Percentiles rank a stretch among this genome's conserved stretches.
phyloP scores from a whole-genome alignment of 2,113 vertebrate genomes.

The Balaeniceps rex region DNA sequence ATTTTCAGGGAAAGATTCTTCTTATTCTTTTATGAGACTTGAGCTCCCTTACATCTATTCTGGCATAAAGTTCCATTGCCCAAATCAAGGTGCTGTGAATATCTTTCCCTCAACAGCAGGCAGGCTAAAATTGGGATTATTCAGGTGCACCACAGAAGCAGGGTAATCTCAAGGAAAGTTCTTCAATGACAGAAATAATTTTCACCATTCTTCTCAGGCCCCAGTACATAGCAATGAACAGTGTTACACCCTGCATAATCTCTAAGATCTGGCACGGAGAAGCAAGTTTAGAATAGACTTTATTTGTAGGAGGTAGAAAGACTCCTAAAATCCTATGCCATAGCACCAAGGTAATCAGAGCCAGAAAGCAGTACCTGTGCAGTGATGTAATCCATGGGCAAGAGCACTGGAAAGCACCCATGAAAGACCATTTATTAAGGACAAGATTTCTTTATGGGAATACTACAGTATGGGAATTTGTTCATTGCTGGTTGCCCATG shows the following conservation, averaged over 20 bases:
- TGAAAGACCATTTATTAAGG: not conserved
- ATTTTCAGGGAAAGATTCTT: not conserved
- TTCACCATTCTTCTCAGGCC: not conserved
- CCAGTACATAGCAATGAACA: rapidly evolving
- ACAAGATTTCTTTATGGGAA: not conserved
- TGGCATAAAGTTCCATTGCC: not conserved
- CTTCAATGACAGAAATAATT: not conserved
- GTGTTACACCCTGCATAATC: not conserved
- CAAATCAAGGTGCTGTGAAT: not conserved
- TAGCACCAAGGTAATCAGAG: not conserved
- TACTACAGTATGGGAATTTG: not conserved
- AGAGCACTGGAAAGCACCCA: not conserved
- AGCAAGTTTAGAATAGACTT: not conserved
- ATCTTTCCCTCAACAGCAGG: not conserved
- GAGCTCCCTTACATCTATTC: not conserved
- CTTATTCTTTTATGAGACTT: not conserved
- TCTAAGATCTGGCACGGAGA: not conserved
- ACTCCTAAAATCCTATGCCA: not conserved
- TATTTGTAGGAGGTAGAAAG: not conserved
- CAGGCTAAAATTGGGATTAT: not conserved
- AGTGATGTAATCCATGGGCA: not conserved
- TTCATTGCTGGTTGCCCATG: not conserved
- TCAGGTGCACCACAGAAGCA: not conserved
- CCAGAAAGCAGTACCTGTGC: not conserved
- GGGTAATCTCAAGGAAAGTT: not conserved